Conservation (phyloP, 2,113 vertebrate species). For the Amazona vittata region DNA sequence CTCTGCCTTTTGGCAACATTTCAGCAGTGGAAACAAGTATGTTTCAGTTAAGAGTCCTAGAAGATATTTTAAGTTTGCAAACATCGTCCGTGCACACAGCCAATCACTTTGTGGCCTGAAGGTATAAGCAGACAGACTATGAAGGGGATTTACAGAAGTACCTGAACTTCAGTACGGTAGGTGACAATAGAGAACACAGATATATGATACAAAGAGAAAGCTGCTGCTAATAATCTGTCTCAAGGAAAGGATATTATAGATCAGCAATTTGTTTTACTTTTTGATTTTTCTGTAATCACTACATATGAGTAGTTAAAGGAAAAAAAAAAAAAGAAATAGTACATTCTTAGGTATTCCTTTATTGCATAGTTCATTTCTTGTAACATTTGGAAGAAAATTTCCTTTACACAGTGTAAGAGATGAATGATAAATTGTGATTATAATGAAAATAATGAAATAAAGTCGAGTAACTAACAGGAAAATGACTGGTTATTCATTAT, state of each 20-base stretch:
- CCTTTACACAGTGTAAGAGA: background rate
- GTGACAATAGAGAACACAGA: background rate
- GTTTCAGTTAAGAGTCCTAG: background rate
- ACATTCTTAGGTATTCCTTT: background rate
- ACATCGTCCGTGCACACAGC: background rate
- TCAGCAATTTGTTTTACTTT: background rate
- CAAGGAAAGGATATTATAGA: background rate
- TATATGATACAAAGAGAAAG: background rate
- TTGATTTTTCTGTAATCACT: conserved; percentile 1
- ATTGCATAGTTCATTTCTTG: background rate
- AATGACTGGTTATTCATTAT: background rate
- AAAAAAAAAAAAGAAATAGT: background rate
- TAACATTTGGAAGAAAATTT: background rate
- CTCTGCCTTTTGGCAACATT: background rate
- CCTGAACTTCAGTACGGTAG: background rate
- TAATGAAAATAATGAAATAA: background rate
- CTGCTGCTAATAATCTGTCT: background rate
- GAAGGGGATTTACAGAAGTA: conserved; percentile 1
- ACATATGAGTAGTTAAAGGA: background rate
- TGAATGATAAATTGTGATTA: background rate
- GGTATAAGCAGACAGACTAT: conserved; percentile 10
- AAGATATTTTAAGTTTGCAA: conserved; percentile 36
- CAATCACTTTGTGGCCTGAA: conserved; percentile 36
- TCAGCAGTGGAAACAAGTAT: background rate
- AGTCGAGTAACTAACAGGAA: background rate